Conservation (phyloP, 2,113 vertebrate species). For the Oreocharis arfaki region DNA sequence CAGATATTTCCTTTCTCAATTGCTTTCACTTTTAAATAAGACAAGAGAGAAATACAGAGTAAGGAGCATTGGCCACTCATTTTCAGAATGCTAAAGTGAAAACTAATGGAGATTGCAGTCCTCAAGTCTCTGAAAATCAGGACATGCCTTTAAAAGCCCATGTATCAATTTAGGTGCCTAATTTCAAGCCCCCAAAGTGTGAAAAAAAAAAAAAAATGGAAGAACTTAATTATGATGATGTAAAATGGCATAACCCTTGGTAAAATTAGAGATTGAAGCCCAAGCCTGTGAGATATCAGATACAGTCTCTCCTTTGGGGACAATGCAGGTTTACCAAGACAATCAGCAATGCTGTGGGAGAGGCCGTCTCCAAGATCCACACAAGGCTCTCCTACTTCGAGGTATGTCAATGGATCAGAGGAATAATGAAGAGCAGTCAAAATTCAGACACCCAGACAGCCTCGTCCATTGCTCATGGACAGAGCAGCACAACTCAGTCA, state of each 20-base stretch:
- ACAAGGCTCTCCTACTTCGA: not conserved
- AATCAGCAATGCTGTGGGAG: not conserved
- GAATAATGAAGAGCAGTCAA: not conserved
- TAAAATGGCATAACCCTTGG: not conserved
- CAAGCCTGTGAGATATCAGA: not conserved
- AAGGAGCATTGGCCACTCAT: not conserved
- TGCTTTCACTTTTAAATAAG: not conserved
- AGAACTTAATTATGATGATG: not conserved
- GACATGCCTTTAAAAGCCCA: not conserved
- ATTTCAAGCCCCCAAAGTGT: not conserved
- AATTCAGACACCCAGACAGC: not conserved
- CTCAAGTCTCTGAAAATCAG: not conserved
- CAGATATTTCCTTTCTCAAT: not conserved
- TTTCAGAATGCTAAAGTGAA: not conserved
- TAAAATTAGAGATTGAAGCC: not conserved
- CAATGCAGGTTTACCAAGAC: not conserved
- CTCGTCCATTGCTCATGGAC: accelerated
- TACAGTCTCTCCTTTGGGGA: not conserved
- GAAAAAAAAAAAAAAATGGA: not conserved
- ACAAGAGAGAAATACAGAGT: not conserved
- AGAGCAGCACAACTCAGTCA: not conserved
- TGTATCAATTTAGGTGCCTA: not conserved
- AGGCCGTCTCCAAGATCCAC: not conserved
- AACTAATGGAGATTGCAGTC: not conserved
- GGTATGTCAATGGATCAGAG: not conserved